Evolutionary conservation across 2,113 vertebrate genomes (phyloP).

Genomic region (Elanus axillaris): DNA sequence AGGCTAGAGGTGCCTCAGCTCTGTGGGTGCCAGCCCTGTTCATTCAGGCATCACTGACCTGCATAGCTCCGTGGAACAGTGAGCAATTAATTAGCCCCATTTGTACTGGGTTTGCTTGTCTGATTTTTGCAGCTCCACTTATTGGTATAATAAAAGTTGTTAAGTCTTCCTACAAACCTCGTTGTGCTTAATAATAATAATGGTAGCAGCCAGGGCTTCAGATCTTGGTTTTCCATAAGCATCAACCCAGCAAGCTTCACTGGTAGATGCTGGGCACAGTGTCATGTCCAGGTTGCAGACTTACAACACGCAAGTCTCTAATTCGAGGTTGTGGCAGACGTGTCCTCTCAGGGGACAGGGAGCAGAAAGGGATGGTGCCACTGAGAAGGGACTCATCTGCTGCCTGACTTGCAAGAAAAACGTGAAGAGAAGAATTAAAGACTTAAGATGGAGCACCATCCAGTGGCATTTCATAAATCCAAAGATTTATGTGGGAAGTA

Average conservation of each 20-base stretch:
- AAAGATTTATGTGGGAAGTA: background rate
- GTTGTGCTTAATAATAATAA: background rate
- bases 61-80: accelerated
- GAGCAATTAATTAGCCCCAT: too few relatives aligned
- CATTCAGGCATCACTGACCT: too few relatives aligned
- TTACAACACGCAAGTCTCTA: too few relatives aligned
- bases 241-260: background rate
- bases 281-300: too few relatives aligned
- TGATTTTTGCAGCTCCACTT: accelerated
- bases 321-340: accelerated
- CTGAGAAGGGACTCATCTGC: background rate
- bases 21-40: background rate
- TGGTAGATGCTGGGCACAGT: accelerated
- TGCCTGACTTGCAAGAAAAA: background rate
- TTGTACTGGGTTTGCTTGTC: background rate
- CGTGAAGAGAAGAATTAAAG: background rate
- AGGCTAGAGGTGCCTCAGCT: too few relatives aligned
- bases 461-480: background rate
- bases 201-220: background rate
- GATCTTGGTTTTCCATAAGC: accelerated
- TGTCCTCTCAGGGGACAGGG: background rate
- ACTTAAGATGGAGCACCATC: background rate
- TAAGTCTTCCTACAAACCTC: too few relatives aligned
- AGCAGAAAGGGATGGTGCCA: background rate
- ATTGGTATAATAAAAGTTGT: background rate